These are phyloP conservation scores for Drosophila kanekoi DNA, from an alignment of 2,888 invertebrate genomes.

Conservation along the genomic window DNA sequence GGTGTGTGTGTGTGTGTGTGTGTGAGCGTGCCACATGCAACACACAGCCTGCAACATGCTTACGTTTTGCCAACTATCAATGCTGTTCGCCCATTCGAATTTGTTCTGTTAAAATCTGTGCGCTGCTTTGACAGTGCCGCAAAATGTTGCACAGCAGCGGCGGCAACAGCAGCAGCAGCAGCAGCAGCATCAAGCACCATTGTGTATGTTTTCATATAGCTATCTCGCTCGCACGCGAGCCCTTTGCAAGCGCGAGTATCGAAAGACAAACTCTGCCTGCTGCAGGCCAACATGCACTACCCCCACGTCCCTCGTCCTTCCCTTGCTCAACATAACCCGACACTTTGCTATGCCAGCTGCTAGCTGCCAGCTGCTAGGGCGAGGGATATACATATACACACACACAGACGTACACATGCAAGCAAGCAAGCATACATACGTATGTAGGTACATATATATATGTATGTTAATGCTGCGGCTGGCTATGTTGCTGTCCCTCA, in stretches of 20 bases:
- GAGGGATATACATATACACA: slow-evolving; percentile 14
- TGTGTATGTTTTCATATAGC: slow-evolving; percentile 6
- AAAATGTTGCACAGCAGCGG: slow-evolving; percentile 78
- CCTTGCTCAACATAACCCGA: not conserved
- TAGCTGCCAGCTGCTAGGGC: slow-evolving; percentile 5
- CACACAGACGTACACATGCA: not conserved
- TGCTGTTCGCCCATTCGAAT: slow-evolving; percentile 71
- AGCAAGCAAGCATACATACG: not conserved
- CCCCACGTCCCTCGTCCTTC: not conserved
- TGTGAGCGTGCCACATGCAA: slow-evolving; percentile 46
- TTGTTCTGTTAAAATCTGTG: slow-evolving; percentile 83
- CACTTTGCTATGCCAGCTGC: not conserved
- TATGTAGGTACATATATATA: slow-evolving; percentile 20
- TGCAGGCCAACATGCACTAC: not conserved
- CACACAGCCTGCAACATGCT: slow-evolving; percentile 66
- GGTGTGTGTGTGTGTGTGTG: slow-evolving; percentile 6
- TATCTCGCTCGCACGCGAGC: slow-evolving; percentile 30
- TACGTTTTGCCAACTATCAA: slow-evolving; percentile 7
- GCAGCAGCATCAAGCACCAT: slow-evolving; percentile 14
- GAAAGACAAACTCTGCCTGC: not conserved
- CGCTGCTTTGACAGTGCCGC: slow-evolving; percentile 56
- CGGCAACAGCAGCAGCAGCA: slow-evolving; percentile 57
- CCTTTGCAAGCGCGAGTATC: slow-evolving; percentile 17
- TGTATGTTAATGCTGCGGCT: slow-evolving; percentile 50
- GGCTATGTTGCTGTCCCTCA: slow-evolving; percentile 40